A percentile compares a stretch with the other conserved stretches of the same genome.
phyloP scores from a whole-genome alignment of 2,113 vertebrate species.

The Heterochromis multidens region DNA sequence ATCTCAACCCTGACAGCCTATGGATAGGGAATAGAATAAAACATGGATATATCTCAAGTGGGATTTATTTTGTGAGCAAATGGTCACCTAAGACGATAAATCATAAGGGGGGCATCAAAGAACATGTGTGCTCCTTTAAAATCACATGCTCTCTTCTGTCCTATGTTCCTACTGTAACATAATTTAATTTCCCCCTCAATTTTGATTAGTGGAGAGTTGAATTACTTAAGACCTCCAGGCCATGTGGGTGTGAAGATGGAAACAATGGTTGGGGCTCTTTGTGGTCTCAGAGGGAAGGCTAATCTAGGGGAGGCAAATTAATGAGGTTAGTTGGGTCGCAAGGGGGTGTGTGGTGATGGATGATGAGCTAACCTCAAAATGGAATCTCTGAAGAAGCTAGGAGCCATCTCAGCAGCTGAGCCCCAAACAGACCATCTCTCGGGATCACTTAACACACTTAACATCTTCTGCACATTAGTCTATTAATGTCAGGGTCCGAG shows the following conservation, averaged over 20 bases:
- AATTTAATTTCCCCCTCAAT: constrained; percentile 55
- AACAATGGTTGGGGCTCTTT: constrained; percentile 56
- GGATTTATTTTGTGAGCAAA: constrained; percentile 22
- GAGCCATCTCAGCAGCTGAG: constrained; percentile 18
- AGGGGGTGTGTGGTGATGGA: constrained; percentile 52
- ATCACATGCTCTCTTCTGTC: constrained; percentile 30
- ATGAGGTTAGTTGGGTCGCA: constrained; percentile 64
- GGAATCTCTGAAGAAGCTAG: constrained; percentile 37
- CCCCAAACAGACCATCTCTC: neutral
- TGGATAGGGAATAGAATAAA: constrained; percentile 9
- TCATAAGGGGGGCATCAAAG: constrained; percentile 16
- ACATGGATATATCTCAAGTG: constrained; percentile 1
- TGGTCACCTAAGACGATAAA: constrained; percentile 7
- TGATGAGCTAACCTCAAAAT: constrained; percentile 63
- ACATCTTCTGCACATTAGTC: constrained; percentile 51
- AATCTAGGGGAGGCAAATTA: constrained; percentile 68
- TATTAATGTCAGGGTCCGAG: constrained; percentile 47
- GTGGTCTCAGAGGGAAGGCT: constrained; percentile 58
- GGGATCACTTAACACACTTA: constrained; percentile 67
- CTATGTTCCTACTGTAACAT: constrained; percentile 41
- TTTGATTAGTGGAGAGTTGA: constrained; percentile 37
- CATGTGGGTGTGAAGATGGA: constrained; percentile 28
- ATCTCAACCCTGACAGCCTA: constrained; percentile 8
- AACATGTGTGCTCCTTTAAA: constrained; percentile 1
- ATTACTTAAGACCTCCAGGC: constrained; percentile 39